Evolutionary conservation across 2,113 vertebrate genomes (phyloP).

Genomic region (Coturnix japonica): DNA sequence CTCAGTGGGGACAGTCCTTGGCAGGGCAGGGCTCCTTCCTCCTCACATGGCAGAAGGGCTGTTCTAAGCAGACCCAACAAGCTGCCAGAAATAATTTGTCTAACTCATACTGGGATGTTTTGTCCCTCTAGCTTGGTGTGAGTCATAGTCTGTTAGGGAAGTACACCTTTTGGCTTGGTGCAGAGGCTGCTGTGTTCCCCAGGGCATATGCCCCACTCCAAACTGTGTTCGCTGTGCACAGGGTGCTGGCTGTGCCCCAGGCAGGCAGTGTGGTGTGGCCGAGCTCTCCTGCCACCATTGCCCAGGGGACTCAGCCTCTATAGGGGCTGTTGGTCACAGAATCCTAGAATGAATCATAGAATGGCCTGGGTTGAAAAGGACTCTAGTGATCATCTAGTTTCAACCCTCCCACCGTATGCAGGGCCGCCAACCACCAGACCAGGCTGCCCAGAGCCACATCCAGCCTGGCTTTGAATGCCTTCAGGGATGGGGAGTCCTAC

Average conservation of each 20-base stretch:
- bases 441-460: too few relatives aligned
- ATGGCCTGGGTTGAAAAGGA: too few relatives aligned
- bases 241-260: not conserved
- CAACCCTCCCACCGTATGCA: too few relatives aligned
- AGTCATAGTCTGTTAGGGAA: not conserved
- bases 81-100: not conserved
- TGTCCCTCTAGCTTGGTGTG: not conserved
- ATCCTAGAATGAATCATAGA: too few relatives aligned
- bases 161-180: not conserved
- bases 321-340: not conserved
- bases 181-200: not conserved
- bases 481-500: too few relatives aligned
- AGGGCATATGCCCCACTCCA: not conserved
- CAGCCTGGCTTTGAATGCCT: too few relatives aligned
- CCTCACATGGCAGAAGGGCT: not conserved
- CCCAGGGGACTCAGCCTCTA: fast-evolving
- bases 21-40: not conserved
- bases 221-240: not conserved
- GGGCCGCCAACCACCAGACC: too few relatives aligned
- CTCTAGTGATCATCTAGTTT: too few relatives aligned
- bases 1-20: not conserved
- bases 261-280: fast-evolving
- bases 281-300: not conserved
- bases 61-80: not conserved
- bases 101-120: not conserved